These are phyloP conservation scores for Cephalopterus ornatus DNA, from an alignment of 2,113 vertebrate genomes.

Conservation along the genomic window DNA sequence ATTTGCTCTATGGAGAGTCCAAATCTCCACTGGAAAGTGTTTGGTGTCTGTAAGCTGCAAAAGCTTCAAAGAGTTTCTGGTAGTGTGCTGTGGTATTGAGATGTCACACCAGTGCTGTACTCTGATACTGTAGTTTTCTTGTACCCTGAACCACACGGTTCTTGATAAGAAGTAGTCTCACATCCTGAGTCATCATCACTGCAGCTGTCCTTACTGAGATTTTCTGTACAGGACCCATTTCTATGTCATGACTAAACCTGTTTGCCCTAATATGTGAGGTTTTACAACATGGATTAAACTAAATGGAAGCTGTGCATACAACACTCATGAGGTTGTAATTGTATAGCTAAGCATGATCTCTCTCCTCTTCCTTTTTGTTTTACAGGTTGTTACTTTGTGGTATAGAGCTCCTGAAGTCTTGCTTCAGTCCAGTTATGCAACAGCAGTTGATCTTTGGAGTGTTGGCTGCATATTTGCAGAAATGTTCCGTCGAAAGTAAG, in stretches of 20 bases:
- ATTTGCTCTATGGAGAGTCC: not conserved
- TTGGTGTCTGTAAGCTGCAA: not conserved
- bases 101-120: not conserved
- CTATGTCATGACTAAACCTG: not conserved
- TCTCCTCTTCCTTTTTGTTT: constrained; percentile 29
- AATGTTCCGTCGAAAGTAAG: constrained; percentile 98
- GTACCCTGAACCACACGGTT: not conserved
- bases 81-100: not conserved
- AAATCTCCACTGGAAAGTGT: not conserved
- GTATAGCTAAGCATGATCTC: not conserved
- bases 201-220: not conserved
- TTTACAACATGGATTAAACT: not conserved
- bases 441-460: constrained; percentile 97
- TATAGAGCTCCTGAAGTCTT: constrained; percentile 96
- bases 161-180: not conserved
- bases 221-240: not conserved
- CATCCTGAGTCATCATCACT: not conserved
- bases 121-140: not conserved
- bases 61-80: not conserved
- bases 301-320: not conserved
- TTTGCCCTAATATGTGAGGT: not conserved
- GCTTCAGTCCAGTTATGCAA: constrained; percentile 97
- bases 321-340: not conserved
- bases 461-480: constrained; percentile 98
- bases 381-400: constrained; percentile 97